Evolutionary conservation across 1,140 invertebrate genomes (phyloP), one percentile per base, ranked within the genome.

Genomic region (Zaprionus ghesquierei): DNA sequence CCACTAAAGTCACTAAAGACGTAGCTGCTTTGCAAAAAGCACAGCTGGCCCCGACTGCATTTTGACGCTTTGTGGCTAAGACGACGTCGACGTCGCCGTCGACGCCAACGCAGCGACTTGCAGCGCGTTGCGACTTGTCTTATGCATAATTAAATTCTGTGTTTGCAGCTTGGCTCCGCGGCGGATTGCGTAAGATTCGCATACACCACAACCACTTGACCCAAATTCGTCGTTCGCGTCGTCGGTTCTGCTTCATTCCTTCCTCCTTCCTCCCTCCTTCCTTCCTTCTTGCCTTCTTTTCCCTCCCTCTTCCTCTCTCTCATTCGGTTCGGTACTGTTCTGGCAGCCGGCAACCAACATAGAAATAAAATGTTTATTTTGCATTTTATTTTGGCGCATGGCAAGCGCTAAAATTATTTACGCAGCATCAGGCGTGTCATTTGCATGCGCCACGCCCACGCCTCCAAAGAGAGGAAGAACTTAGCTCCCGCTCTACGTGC

Each of bases 341-440:
- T 15, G 38, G n/a, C 64, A 62, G 58, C 46, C 51, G 35, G 25
- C 63, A 66, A 29, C 18, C 68, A 58, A 71, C 78, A 84, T 76
- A 68, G 80, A 84, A 82, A 87, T 86, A 86, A 86, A 86, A 86
- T 86, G 82, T 86, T 86, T 86, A 86, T 86, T 86, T 86, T 77
- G 82, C 82, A 86, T 86, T 86, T 86, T 87, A 86, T 86, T 84
- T 75, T 75, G 85, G 66, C 72, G 72, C 68, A 70, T 70, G 72
- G 75, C 81, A 77, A 89, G 72, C 79, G 82, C 76, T 86, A 86
- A 86, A 86, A 89, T 86, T 86, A 87, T 86, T 86, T 86, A 86
- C 82, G 82, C 82, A 86, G 84, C 82, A 86, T 87, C 84, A 78
- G 84, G 82, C 82, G 75, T 86, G 82, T 86, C 82, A 86, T 86